Conservation (phyloP, 2,888 invertebrate genomes). For the Pristionchus entomophagus region DNA sequence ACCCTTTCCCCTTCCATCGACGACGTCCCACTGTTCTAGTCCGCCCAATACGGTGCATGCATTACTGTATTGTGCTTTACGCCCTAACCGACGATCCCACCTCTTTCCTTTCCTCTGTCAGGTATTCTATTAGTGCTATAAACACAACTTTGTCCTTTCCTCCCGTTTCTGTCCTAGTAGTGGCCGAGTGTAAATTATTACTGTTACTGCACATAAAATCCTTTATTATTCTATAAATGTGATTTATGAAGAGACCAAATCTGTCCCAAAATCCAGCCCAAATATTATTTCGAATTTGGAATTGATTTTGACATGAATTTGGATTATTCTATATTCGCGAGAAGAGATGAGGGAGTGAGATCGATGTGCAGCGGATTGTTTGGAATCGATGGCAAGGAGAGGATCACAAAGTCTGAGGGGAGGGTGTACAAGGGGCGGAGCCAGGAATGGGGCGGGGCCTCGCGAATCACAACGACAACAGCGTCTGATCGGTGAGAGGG, state of each 20-base stretch:
- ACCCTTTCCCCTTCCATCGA: background rate
- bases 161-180: background rate
- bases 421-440: too few relatives aligned
- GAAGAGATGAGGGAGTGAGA: too few relatives aligned
- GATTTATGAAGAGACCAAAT: too few relatives aligned
- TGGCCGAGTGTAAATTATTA: background rate
- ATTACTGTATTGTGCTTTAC: background rate
- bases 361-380: too few relatives aligned
- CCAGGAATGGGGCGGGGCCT: too few relatives aligned
- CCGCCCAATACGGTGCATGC: background rate
- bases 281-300: too few relatives aligned
- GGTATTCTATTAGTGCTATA: conserved; percentile 30
- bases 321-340: too few relatives aligned
- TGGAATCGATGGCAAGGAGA: too few relatives aligned
- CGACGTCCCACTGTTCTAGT: background rate
- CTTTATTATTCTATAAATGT: background rate
- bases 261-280: too few relatives aligned
- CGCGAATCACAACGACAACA: background rate
- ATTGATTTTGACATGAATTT: too few relatives aligned
- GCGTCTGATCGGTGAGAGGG: background rate
- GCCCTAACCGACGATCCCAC: background rate
- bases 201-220: background rate
- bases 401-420: too few relatives aligned
- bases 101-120: background rate
- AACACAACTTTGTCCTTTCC: background rate